phyloP scores from a whole-genome alignment of 2,113 vertebrate genomes.

The Toxostoma redivivum region DNA sequence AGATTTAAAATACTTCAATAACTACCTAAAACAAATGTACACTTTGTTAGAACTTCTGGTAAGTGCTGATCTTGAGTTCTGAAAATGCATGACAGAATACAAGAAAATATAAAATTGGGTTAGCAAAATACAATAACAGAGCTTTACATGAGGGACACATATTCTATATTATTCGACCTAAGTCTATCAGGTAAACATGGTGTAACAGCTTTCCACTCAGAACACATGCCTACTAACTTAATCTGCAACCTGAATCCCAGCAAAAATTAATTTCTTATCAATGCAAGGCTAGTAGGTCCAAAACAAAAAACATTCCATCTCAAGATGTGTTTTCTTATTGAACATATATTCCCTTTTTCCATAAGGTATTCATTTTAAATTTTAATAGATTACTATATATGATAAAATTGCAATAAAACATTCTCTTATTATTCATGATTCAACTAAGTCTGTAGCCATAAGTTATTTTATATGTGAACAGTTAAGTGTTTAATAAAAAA shows the following conservation, averaged over 20 bases:
- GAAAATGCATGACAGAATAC: conserved; percentile 63
- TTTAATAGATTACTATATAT: conserved; percentile 30
- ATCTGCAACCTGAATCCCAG: background rate
- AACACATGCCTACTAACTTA: background rate
- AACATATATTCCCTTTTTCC: background rate
- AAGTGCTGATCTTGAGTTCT: conserved; percentile 43
- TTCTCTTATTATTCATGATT: conserved; percentile 25
- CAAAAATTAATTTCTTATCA: background rate
- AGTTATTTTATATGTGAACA: conserved; percentile 28
- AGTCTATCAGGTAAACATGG: conserved; percentile 27
- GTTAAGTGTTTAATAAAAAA: conserved; percentile 26
- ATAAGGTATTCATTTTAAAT: background rate
- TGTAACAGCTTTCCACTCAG: conserved; percentile 43
- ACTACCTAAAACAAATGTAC: conserved; percentile 55
- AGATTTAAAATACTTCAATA: conserved; percentile 64
- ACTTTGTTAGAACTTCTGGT: conserved; percentile 49
- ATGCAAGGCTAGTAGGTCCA: background rate
- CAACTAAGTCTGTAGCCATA: background rate
- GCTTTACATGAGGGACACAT: conserved; percentile 16
- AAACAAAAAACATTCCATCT: background rate
- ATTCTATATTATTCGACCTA: conserved; percentile 4
- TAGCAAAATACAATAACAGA: conserved; percentile 18
- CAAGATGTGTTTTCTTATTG: background rate
- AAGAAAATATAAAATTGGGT: conserved; percentile 68
- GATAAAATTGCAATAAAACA: conserved; percentile 46